Conservation (phyloP, 2,888 invertebrate genomes). For the Agrotis puta region DNA sequence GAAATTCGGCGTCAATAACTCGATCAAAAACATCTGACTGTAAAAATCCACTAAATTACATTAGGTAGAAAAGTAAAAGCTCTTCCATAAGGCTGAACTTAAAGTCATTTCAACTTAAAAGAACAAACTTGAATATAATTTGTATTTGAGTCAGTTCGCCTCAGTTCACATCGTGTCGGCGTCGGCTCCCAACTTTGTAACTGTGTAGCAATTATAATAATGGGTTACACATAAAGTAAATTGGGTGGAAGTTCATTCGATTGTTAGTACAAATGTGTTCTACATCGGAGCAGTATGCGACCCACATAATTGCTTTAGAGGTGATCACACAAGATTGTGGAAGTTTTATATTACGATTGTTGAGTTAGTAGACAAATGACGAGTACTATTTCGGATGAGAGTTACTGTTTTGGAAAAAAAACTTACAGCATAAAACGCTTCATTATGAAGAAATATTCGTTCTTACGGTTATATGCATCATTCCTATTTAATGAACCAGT, state of each 20-base stretch:
- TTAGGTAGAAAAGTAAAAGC: constrained; percentile 61
- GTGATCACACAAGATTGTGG: constrained; percentile 59
- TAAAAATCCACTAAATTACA: constrained; percentile 57
- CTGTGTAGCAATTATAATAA: constrained; percentile 85
- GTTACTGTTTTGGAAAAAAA: background rate
- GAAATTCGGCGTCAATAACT: constrained; percentile 27
- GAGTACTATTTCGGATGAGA: background rate
- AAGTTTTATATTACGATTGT: constrained; percentile 48
- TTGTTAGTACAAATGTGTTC: constrained; percentile 80
- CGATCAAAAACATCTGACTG: constrained; percentile 47
- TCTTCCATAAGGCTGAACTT: constrained; percentile 59
- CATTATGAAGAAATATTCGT: background rate
- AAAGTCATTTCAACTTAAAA: constrained; percentile 69
- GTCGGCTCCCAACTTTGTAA: constrained; percentile 76
- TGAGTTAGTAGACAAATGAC: constrained; percentile 10
- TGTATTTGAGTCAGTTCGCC: constrained; percentile 72
- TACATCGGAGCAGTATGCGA: constrained; percentile 70
- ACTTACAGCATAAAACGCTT: too few relatives aligned
- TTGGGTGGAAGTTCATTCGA: constrained; percentile 84
- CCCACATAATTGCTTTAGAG: constrained; percentile 70
- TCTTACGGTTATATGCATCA: background rate
- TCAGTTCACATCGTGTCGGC: constrained; percentile 74
- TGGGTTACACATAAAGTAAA: constrained; percentile 85
- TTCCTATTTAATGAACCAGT: constrained; percentile 9
- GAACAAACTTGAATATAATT: constrained; percentile 74